Percentiles rank a stretch among this genome's conserved stretches.
Conservation (phyloP, 2,888 invertebrate species). For the Petrophora chlorosata region DNA sequence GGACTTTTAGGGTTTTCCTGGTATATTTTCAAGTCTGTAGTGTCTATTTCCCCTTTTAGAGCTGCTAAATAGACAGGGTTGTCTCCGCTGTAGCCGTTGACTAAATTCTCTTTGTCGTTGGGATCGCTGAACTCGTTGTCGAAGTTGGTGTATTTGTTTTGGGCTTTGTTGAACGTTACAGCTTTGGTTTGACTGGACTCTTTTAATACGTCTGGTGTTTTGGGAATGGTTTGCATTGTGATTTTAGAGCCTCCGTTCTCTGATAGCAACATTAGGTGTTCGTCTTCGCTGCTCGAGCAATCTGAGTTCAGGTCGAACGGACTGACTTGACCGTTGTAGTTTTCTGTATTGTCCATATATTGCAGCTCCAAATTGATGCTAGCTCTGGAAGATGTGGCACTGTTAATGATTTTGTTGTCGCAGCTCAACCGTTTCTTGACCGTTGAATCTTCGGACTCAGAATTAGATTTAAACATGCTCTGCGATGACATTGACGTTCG, state of each 20-base stretch:
- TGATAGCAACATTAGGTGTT: conserved; percentile 73
- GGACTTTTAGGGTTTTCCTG: conserved; percentile 58
- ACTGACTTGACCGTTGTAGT: conserved; percentile 56
- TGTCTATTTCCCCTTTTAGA: conserved; percentile 67
- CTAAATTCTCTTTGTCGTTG: conserved; percentile 72
- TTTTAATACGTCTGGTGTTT: conserved; percentile 71
- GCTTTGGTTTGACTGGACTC: conserved; percentile 68
- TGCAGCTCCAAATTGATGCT: conserved; percentile 73
- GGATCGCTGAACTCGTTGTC: conserved; percentile 78
- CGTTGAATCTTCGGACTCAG: conserved; percentile 74
- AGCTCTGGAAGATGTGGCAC: conserved; percentile 67
- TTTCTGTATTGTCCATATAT: conserved; percentile 68
- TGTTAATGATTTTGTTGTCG: conserved; percentile 72
- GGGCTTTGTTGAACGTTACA: conserved; percentile 66
- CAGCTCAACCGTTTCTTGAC: conserved; percentile 74
- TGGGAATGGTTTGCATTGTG: conserved; percentile 72
- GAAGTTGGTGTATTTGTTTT: conserved; percentile 74
- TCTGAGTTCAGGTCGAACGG: conserved; percentile 67
- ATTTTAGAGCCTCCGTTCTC: conserved; percentile 78
- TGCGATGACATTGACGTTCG: conserved; percentile 67
- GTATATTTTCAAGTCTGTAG: conserved; percentile 55
- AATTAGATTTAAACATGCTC: conserved; percentile 66
- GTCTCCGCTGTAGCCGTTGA: conserved; percentile 67
- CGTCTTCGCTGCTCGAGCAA: conserved; percentile 78
- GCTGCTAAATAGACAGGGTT: conserved; percentile 76